phyloP scores from a whole-genome alignment of 2,113 vertebrate genomes.

The Daboia siamensis region DNA sequence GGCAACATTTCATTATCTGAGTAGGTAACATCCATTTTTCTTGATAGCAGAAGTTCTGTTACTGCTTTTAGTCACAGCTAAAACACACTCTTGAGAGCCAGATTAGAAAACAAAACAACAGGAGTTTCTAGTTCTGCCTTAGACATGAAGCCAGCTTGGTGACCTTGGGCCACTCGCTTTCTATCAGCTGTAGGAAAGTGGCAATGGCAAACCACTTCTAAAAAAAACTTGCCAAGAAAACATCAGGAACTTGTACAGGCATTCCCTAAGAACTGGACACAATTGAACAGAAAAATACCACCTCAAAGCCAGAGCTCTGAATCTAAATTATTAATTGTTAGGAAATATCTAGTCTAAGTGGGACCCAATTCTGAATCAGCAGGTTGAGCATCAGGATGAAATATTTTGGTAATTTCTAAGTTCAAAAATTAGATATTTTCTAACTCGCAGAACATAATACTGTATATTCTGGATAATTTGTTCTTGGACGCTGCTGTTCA shows the following conservation, averaged over 20 bases:
- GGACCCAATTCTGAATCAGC: neutral
- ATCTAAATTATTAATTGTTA: neutral
- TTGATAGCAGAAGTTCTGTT: neutral
- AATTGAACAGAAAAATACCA: neutral
- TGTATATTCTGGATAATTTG: neutral
- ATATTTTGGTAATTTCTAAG: accelerated
- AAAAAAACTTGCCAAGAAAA: neutral
- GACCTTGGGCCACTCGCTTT: neutral
- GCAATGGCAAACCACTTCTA: neutral
- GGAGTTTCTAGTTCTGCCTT: neutral
- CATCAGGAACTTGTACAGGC: neutral
- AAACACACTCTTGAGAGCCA: neutral
- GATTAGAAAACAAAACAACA: neutral
- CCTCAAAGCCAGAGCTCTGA: neutral
- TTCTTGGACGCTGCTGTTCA: slow-evolving; percentile 17
- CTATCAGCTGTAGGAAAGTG: neutral
- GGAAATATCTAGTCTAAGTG: neutral
- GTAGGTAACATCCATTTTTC: neutral
- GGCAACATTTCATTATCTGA: too few relatives aligned
- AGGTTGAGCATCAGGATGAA: neutral
- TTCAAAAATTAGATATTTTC: neutral
- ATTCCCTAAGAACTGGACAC: neutral
- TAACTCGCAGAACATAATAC: neutral
- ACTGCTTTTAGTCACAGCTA: neutral
- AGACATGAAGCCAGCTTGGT: neutral